These are phyloP conservation scores for Andrena fulva DNA, from an alignment of 2,888 invertebrate genomes.

Conservation along the genomic window DNA sequence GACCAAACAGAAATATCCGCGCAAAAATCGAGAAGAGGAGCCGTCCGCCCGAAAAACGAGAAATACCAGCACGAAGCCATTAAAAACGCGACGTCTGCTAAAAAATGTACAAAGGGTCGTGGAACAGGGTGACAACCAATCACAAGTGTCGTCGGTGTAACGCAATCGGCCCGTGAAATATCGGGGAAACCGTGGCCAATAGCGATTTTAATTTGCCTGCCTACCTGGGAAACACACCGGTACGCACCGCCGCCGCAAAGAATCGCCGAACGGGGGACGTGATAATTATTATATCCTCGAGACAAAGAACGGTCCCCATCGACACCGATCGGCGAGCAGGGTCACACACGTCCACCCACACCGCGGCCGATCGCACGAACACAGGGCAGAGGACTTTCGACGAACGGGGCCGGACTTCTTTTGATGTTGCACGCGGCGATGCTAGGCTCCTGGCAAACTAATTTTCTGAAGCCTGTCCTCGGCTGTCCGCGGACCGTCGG, in stretches of 20 bases:
- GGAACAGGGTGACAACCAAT: constrained; percentile 57
- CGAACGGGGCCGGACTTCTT: constrained; percentile 56
- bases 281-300: constrained; percentile 78
- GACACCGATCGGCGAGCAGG: constrained; percentile 47
- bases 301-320: constrained; percentile 76
- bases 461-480: constrained; percentile 75
- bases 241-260: constrained; percentile 72
- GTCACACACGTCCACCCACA: constrained; percentile 4
- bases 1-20: neutral
- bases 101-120: constrained; percentile 50
- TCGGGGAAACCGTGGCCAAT: constrained; percentile 48
- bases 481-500: constrained; percentile 73
- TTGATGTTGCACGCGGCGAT: constrained; percentile 71
- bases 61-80: neutral
- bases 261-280: constrained; percentile 75
- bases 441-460: constrained; percentile 67
- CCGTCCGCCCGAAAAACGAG: neutral
- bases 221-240: constrained; percentile 21
- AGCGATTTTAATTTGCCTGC: constrained; percentile 66
- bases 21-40: neutral
- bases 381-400: constrained; percentile 31
- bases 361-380: constrained; percentile 27
- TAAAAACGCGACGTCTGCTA: constrained; percentile 31
- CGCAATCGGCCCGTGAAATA: constrained; percentile 57
- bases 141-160: constrained; percentile 60